Base-by-base conservation (phyloP, 92 coral and sea anemone species). In the Epizoanthus rinbou region DNA sequence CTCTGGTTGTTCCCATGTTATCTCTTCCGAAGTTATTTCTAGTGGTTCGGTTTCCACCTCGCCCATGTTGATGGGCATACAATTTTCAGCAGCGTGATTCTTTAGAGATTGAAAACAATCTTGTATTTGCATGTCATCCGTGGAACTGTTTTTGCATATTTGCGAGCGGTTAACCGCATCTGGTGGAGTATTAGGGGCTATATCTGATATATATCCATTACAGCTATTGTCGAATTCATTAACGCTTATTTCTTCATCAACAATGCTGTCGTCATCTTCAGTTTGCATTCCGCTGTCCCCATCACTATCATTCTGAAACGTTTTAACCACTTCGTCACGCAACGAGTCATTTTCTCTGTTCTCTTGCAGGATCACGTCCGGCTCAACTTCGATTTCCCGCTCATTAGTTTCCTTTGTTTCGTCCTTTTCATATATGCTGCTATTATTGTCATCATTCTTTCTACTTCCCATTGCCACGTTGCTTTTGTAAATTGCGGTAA, bases 151-250 rank as follows among this genome's bases (percentile, higher is more conserved):
- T 50, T 78, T 57, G 66, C 18, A 78, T 43, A 14, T 5, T 78
- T n/a, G n/a, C 43, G 7, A n/a, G 23, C 64, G 82, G 82, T 78
- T 62, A 60, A 62, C 82, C 82, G 82, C 82, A 78, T 78, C 71
- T 78, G 82, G 82, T 78, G 43, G 70, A 5, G 71, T 11, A 39
- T 31, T 43, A 62, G 3, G 22, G 17, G 14, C 24, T 18, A 19
- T 41, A 78, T 57, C 37, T 22, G 76, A 45, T 8, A 3, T 17
- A 28, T 47, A 53, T 69, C 9, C 68, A 43, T 11, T n/a, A 33
- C 64, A 35, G 7, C 64, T 69, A 60, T 9, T 63, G 6, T 78
- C 28, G 52, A 47, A 17, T 21, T 23, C 28, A 41, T 14, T 22
- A 21, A 13, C 22, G 9, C 16, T 13, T 23, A 35, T 78, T 43